These are phyloP conservation scores for Petromus typicus DNA, from an alignment of 2,113 vertebrate species.

Conservation along the genomic window DNA sequence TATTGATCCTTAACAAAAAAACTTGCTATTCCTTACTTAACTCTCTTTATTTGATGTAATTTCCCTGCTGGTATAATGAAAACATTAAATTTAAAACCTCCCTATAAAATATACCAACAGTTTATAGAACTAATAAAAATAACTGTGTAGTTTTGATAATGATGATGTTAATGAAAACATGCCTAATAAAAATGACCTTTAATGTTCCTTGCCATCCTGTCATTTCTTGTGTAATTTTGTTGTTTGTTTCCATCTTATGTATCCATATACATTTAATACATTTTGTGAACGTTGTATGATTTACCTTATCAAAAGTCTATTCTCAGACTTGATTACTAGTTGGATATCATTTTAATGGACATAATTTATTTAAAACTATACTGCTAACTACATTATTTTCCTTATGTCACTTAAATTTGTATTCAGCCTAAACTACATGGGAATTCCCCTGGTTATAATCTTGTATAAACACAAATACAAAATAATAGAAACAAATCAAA, in stretches of 20 bases:
- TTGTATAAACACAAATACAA: background rate
- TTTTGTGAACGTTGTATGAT: background rate
- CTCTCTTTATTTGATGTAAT: background rate
- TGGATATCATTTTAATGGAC: background rate
- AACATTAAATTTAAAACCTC: background rate
- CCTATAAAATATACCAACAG: background rate
- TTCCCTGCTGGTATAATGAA: background rate
- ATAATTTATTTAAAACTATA: background rate
- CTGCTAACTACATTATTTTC: constrained; percentile 7
- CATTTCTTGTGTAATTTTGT: background rate
- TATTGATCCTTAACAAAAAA: background rate
- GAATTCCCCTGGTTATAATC: background rate
- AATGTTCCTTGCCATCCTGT: background rate
- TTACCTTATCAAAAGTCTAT: background rate
- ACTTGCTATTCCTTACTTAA: background rate
- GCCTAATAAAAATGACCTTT: background rate
- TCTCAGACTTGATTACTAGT: background rate
- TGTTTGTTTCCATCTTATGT: background rate
- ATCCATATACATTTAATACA: background rate
- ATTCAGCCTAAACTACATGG: background rate
- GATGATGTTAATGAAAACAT: background rate
- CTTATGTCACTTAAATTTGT: constrained; percentile 30
- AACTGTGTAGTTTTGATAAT: background rate
- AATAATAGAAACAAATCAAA: constrained; percentile 12
- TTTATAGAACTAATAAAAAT: background rate